phyloP scores from a whole-genome alignment of 2,113 vertebrate species.

The Phylloscopus whistleri region DNA sequence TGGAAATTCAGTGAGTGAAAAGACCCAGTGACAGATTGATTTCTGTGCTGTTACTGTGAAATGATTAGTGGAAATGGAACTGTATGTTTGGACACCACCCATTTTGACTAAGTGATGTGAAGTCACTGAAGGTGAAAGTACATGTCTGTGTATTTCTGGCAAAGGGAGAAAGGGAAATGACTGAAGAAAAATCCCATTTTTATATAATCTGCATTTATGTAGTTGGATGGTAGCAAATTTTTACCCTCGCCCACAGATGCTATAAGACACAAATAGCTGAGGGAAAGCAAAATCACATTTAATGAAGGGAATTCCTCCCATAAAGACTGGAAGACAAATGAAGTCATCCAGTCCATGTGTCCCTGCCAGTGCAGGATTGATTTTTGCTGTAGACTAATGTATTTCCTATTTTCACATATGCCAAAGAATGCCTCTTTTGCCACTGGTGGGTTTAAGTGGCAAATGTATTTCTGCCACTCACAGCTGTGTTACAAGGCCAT shows the following conservation, averaged over 20 bases:
- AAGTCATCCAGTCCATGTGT: fast-evolving
- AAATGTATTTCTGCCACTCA: neutral
- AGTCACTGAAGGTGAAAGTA: neutral
- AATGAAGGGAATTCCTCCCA: neutral
- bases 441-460: neutral
- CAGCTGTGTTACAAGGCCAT: neutral
- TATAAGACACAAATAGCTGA: neutral
- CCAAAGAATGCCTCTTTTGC: neutral
- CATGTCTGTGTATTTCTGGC: neutral
- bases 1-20: neutral
- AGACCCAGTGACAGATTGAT: neutral
- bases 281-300: neutral
- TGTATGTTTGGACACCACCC: neutral
- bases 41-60: neutral
- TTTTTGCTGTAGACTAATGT: neutral
- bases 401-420: neutral
- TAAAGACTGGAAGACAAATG: neutral
- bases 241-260: neutral
- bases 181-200: neutral
- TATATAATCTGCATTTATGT: neutral
- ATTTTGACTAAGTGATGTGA: neutral
- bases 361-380: neutral
- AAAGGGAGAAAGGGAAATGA: neutral
- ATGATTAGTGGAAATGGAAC: neutral
- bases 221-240: neutral